phyloP scores from a whole-genome alignment of 2,888 invertebrate genomes.

The Salticus scenicus region DNA sequence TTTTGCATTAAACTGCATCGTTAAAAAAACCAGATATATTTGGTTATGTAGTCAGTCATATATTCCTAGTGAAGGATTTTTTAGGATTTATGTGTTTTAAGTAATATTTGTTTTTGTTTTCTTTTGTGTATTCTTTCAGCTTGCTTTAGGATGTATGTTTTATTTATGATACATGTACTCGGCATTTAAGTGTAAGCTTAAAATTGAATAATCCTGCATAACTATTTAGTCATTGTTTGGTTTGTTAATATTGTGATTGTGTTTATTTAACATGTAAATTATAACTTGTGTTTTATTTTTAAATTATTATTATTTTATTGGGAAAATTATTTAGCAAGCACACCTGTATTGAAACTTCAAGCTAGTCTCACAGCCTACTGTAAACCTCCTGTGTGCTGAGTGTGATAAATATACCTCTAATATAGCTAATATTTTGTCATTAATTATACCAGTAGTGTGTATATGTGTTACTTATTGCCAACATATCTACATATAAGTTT shows the following conservation, averaged over 20 bases:
- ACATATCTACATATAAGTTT: background rate
- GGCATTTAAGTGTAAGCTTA: background rate
- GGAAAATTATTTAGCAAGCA: constrained; percentile 31
- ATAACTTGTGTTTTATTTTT: constrained; percentile 17
- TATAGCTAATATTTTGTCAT: constrained; percentile 1
- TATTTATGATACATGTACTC: background rate
- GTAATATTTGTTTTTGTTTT: too few species aligned
- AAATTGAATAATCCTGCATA: background rate
- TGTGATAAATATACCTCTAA: constrained; percentile 28
- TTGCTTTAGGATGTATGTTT: background rate
- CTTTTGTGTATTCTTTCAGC: background rate
- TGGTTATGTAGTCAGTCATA: constrained; percentile 3
- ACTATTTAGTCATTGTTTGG: background rate
- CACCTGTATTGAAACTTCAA: constrained; percentile 22
- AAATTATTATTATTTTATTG: too few species aligned
- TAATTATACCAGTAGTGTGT: background rate
- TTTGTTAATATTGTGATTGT: constrained; percentile 9
- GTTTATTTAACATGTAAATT: constrained; percentile 22
- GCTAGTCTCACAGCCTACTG: constrained; percentile 42
- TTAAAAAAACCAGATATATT: too few species aligned
- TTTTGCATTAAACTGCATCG: too few species aligned
- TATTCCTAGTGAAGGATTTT: background rate
- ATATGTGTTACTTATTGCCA: background rate
- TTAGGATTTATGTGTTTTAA: background rate
- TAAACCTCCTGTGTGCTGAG: constrained; percentile 52